Percentiles rank a stretch among this genome's conserved stretches.
Conservation (phyloP, 2,797 vertebrate genomes). For the Ataeniobius toweri region DNA sequence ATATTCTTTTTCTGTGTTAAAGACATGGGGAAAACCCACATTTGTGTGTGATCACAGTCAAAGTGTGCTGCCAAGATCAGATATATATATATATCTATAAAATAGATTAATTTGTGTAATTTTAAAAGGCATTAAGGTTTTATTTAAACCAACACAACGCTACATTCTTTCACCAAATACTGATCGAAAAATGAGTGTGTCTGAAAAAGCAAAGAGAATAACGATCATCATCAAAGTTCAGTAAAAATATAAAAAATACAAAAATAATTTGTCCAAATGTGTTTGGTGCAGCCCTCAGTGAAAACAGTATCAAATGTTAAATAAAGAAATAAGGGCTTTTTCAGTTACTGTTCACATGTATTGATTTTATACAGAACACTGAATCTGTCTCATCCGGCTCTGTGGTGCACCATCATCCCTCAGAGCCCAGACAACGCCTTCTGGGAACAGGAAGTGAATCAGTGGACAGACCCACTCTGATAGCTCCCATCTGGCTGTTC, state of each 20-base stretch:
- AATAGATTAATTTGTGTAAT: neutral
- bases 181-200: neutral
- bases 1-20: too few species aligned
- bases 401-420: constrained; percentile 60
- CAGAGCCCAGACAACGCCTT: constrained; percentile 61
- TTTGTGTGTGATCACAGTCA: neutral
- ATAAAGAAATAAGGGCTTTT: constrained; percentile 16
- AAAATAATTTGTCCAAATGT: constrained; percentile 11
- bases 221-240: neutral
- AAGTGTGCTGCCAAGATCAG: neutral
- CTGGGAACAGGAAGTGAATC: constrained; percentile 80
- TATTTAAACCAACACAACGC: neutral
- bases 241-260: constrained; percentile 9
- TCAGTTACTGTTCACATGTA: constrained; percentile 27
- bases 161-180: too few species aligned
- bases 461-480: constrained; percentile 69
- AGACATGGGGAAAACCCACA: too few species aligned
- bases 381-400: constrained; percentile 57
- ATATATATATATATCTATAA: neutral
- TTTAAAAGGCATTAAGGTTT: neutral
- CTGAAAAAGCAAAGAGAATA: neutral
- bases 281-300: constrained; percentile 6
- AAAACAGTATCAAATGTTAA: constrained; percentile 36
- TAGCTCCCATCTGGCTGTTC: constrained; percentile 79
- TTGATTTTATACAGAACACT: constrained; percentile 39